phyloP scores from a whole-genome alignment of 1,140 invertebrate species.

The Procambarus clarkii region DNA sequence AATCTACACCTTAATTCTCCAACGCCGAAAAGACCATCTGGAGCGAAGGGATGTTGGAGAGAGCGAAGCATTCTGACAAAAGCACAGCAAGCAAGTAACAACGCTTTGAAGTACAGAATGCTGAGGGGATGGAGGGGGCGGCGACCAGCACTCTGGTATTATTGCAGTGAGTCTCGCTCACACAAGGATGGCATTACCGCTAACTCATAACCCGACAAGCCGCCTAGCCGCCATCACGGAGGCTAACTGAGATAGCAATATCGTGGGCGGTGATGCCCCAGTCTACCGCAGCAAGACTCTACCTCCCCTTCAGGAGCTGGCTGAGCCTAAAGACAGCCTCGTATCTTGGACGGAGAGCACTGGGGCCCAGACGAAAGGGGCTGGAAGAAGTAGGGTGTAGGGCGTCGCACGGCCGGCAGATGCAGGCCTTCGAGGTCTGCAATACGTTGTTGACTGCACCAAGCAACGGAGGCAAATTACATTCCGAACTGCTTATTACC shows the following conservation, averaged over 20 bases:
- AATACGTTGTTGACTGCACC: constrained; percentile 69
- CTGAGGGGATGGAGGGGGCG: constrained; percentile 48
- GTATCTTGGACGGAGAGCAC: constrained; percentile 31
- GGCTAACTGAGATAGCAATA: constrained; percentile 9
- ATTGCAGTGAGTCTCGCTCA: constrained; percentile 66
- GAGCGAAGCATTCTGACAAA: constrained; percentile 58
- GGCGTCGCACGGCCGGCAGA: constrained; percentile 37
- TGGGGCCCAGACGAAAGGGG: constrained; percentile 47
- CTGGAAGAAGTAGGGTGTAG: constrained; percentile 25
- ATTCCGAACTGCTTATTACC: constrained; percentile 69
- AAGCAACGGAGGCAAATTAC: constrained; percentile 67
- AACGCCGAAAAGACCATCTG: constrained; percentile 9
- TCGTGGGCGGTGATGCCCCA: constrained; percentile 14
- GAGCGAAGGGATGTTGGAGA: constrained; percentile 29
- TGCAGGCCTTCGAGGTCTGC: constrained; percentile 60
- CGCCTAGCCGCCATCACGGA: constrained; percentile 19
- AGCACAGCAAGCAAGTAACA: constrained; percentile 68
- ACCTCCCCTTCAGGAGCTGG: no score
- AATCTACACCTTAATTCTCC: constrained; percentile 38
- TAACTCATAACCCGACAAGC: constrained; percentile 43
- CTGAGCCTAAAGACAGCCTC: constrained; percentile 1
- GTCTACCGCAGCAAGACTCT: no score
- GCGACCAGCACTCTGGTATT: constrained; percentile 53
- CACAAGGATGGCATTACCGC: constrained; percentile 55
- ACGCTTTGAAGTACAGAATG: constrained; percentile 70